Base-by-base conservation (phyloP, 1,140 invertebrate species). In the Colletes gigas region DNA sequence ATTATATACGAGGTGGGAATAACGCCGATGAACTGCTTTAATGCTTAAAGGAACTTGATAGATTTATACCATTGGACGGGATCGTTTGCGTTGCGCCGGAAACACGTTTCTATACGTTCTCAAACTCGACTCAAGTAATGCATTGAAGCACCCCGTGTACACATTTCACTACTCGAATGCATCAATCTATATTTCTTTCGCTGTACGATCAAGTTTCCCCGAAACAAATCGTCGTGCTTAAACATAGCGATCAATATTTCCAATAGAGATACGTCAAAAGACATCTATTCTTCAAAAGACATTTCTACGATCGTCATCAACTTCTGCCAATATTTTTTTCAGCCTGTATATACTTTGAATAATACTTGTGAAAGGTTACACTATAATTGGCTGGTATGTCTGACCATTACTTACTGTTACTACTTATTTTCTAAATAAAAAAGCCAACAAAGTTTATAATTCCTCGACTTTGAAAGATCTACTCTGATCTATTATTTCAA, bases 21-120 rank as follows among this genome's bases (percentile, higher is more conserved):
- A 72, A 72, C 30, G 39, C 65, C 59, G 47, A 65, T n/a, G 50
- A 65, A 78, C 14, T 54, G 68, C 50, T 63, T 44, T 63, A 71
- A 70, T 21, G 57, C 44, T 71, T 30, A n/a, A 78, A 72, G 59
- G 60, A 72, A 30, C 52, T 47, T 63, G 60, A 78, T 72, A 65
- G 68, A 65, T 78, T 78, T 72, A 72, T 39, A 39, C 59, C 30
- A 63, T 55, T 54, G 15, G 6, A 1, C 14, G 5, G 9, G 39
- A 67, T 65, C 50, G 77, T 15, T 7, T 30, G 17, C 47, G 2
- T 0, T 17, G 10, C 12, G 9, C 0, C 47, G 7, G 6, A 47
- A 10, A 14, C 50, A 54, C 44, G 57, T 52, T 55, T 19, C 39
- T 10, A 4, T 9, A 15, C 62, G 5, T 15, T 41, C 8, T 39